Evolutionary conservation across 1,140 invertebrate species (phyloP).

Genomic region (Hyposmocoma kahamanoa): DNA sequence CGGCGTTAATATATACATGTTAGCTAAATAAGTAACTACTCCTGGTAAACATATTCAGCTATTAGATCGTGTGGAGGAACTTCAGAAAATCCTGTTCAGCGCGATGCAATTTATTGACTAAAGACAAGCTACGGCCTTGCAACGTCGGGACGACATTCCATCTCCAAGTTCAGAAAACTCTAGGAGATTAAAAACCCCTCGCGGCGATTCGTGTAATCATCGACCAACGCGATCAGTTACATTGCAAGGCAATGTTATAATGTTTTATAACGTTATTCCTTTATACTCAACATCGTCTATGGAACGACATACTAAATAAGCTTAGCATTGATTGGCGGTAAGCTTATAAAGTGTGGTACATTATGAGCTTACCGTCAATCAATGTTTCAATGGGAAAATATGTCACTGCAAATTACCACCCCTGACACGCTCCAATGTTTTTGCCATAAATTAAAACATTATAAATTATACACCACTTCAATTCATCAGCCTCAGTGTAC

Average conservation of each 20-base stretch:
- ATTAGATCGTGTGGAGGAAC: conserved; percentile 33
- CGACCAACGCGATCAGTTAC: background rate
- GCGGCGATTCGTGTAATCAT: conserved; percentile 26
- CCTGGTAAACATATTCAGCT: conserved; percentile 45
- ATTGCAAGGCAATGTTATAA: conserved; percentile 6
- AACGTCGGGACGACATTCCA: conserved; percentile 50
- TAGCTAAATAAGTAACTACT: conserved; percentile 48
- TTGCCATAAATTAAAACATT: conserved; percentile 46
- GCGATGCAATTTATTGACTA: conserved; percentile 58
- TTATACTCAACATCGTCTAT: background rate
- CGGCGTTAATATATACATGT: conserved; percentile 38
- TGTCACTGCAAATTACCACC: conserved; percentile 5
- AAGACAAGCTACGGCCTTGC: conserved; percentile 49
- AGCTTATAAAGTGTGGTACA: no score
- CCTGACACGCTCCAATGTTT: conserved; percentile 16
- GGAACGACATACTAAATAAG: no score
- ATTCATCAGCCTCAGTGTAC: conserved; percentile 31
- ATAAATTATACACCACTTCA: conserved; percentile 39
- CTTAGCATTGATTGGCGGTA: background rate
- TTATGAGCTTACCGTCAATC: background rate
- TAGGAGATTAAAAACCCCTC: conserved; percentile 40
- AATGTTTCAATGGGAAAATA: background rate
- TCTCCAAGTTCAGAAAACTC: conserved; percentile 38
- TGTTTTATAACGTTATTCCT: conserved; percentile 5
- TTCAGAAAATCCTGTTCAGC: conserved; percentile 47